Percentiles rank a stretch among this genome's conserved stretches.
Evolutionary conservation across 2,113 vertebrate species (phyloP).

Genomic region (Empidonax traillii): DNA sequence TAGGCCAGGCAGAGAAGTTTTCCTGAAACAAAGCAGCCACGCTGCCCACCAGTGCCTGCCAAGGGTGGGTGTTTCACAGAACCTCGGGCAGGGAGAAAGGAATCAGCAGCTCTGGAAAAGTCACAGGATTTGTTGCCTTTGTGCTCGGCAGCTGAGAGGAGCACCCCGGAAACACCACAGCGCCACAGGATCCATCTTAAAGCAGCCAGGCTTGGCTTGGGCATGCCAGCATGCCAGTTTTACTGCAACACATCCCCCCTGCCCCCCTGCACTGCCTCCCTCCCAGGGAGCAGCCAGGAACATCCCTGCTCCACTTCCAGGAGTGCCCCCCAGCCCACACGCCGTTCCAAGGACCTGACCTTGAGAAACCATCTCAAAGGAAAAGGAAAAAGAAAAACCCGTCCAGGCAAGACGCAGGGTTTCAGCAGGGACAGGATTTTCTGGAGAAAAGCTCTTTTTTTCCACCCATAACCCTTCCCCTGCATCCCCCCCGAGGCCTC

Average conservation of each 20-base stretch:
- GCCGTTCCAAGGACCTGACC: background rate
- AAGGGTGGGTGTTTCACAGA: background rate
- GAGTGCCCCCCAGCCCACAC: background rate
- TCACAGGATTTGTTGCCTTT: slow-evolving; percentile 45
- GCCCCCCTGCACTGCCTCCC: background rate
- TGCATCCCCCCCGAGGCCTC: background rate
- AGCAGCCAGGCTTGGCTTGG: background rate
- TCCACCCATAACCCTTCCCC: rapidly evolving
- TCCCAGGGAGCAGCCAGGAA: background rate
- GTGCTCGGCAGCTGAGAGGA: slow-evolving; percentile 5
- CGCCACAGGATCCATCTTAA: background rate
- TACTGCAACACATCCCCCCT: background rate
- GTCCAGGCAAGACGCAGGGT: rapidly evolving
- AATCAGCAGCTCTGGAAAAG: background rate
- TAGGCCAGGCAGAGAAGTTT: background rate
- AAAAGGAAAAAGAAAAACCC: background rate
- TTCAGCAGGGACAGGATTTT: background rate
- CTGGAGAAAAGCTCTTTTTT: background rate
- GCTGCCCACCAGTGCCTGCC: background rate
- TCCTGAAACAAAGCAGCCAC: background rate
- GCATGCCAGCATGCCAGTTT: background rate
- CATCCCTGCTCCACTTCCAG: background rate
- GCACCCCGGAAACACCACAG: background rate
- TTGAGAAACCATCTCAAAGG: background rate
- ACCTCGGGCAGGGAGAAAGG: background rate